phyloP scores from a whole-genome alignment of 2,888 invertebrate genomes.

The Bugulina stolonifera region DNA sequence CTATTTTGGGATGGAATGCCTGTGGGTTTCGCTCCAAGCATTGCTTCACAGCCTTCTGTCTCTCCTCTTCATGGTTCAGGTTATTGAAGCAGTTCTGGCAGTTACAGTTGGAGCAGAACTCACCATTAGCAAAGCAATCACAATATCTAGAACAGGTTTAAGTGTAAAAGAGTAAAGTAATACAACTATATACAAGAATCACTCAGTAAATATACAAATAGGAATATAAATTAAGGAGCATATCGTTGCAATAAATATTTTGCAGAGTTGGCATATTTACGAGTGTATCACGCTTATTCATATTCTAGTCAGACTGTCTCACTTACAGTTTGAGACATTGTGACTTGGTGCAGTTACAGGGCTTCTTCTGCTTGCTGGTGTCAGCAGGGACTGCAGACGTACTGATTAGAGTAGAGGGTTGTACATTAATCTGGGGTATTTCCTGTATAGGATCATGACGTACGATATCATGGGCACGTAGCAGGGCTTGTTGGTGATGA shows the following conservation, averaged over 20 bases:
- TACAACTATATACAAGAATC: too few relatives aligned
- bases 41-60: conserved; percentile 86
- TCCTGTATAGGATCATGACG: not conserved
- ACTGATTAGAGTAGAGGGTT: not conserved
- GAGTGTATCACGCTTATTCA: too few relatives aligned
- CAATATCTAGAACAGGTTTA: conserved; percentile 78
- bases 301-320: too few relatives aligned
- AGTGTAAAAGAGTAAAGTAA: too few relatives aligned
- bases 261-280: too few relatives aligned
- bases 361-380: conserved; percentile 60
- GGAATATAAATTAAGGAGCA: too few relatives aligned
- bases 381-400: not conserved
- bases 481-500: too few relatives aligned
- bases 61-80: conserved; percentile 84
- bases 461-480: not conserved
- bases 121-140: conserved; percentile 98
- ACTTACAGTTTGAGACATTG: conserved; percentile 89
- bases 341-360: conserved; percentile 98
- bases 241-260: too few relatives aligned
- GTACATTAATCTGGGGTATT: not conserved
- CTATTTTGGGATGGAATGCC: conserved; percentile 97
- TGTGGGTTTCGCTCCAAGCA: conserved; percentile 94
- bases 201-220: too few relatives aligned
- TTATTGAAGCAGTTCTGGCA: conserved; percentile 97
- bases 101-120: conserved; percentile 95